Conservation (phyloP, 2,888 invertebrate species). For the Meliscaeva auricollis region DNA sequence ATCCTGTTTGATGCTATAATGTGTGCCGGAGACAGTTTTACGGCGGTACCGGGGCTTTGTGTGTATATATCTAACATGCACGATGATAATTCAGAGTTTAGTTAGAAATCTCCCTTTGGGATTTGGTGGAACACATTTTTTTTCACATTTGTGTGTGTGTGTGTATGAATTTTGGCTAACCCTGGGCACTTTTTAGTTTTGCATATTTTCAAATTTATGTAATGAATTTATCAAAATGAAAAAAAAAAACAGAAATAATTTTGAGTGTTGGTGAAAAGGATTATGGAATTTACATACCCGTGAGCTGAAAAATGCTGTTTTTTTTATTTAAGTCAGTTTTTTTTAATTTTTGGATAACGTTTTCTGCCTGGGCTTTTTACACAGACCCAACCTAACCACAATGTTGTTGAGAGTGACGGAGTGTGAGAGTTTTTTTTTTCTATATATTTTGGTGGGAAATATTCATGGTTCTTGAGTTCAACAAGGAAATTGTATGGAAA, state of each 20-base stretch:
- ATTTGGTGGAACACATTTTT: not conserved
- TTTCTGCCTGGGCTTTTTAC: too few relatives aligned
- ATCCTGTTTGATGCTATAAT: slow-evolving; percentile 43
- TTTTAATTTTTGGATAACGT: not conserved
- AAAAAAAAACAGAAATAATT: slow-evolving; percentile 34
- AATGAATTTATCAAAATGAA: slow-evolving; percentile 72
- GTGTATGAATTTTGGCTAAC: slow-evolving; percentile 22
- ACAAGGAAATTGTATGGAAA: slow-evolving; percentile 38
- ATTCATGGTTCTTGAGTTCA: slow-evolving; percentile 52
- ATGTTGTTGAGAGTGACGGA: not conserved
- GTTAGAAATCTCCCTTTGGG: slow-evolving; percentile 30
- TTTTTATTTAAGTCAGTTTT: slow-evolving; percentile 8
- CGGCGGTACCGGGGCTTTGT: slow-evolving; percentile 45
- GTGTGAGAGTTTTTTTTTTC: slow-evolving; percentile 7
- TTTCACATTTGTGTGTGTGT: not conserved
- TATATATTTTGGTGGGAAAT: slow-evolving; percentile 25
- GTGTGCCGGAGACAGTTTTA: slow-evolving; percentile 67
- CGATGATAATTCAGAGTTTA: slow-evolving; percentile 34
- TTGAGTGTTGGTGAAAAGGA: slow-evolving; percentile 66
- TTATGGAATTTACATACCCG: slow-evolving; percentile 71
- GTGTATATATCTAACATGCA: slow-evolving; percentile 26
- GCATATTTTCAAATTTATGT: slow-evolving; percentile 72
- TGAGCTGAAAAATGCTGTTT: slow-evolving; percentile 35
- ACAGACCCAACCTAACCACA: not conserved
- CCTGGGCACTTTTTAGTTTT: slow-evolving; percentile 65